Conservation (phyloP, 2,888 invertebrate species). For the Strigamia maritima region DNA sequence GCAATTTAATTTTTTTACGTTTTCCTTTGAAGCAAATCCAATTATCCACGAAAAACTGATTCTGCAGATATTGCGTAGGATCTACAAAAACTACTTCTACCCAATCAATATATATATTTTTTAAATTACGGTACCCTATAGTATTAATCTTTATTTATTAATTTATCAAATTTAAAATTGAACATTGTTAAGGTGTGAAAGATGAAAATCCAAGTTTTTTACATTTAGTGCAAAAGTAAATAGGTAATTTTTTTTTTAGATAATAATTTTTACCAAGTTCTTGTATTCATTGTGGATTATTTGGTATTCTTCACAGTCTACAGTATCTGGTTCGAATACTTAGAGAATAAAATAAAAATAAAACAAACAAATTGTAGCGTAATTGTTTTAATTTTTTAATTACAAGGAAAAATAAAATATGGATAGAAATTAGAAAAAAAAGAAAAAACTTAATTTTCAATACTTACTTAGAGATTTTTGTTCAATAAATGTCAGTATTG, state of each 20-base stretch:
- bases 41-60: too few relatives aligned
- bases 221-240: too few relatives aligned
- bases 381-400: background rate
- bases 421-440: background rate
- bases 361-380: background rate
- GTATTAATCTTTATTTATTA: too few relatives aligned
- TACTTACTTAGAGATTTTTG: conserved; percentile 83
- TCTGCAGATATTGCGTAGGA: too few relatives aligned
- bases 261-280: conserved; percentile 63
- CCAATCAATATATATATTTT: too few relatives aligned
- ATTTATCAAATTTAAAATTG: too few relatives aligned
- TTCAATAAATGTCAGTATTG: conserved; percentile 85
- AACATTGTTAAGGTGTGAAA: too few relatives aligned
- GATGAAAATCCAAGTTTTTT: too few relatives aligned
- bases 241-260: background rate
- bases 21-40: too few relatives aligned
- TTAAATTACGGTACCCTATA: too few relatives aligned
- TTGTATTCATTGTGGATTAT: conserved; percentile 81
- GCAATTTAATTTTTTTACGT: too few relatives aligned
- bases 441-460: background rate
- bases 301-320: conserved; percentile 71
- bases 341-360: conserved; percentile 37
- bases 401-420: background rate
- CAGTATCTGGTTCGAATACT: conserved; percentile 82
- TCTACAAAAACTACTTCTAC: too few relatives aligned